These are phyloP conservation scores for Stenodera caucasica DNA, from an alignment of 2,888 invertebrate genomes.

Conservation along the genomic window DNA sequence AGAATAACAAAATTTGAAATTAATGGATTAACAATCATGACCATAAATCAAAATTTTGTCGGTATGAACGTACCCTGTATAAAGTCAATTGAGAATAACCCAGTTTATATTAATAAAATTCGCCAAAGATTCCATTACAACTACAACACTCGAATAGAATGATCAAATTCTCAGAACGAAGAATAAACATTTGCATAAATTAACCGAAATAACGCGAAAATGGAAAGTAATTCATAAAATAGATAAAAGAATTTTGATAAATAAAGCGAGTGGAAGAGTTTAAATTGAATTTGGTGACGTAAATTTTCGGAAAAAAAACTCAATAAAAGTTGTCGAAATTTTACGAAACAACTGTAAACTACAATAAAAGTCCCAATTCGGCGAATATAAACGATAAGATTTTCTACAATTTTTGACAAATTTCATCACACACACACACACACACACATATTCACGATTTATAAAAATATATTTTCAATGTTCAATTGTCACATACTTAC, in stretches of 20 bases:
- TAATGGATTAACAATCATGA: constrained; percentile 1
- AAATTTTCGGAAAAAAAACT: not conserved
- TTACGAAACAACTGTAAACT: not conserved
- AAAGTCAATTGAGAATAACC: constrained; percentile 1
- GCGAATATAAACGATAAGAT: not conserved
- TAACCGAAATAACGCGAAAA: not conserved
- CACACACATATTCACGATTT: too few species aligned
- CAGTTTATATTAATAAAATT: not conserved
- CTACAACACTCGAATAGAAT: not conserved
- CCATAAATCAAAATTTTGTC: constrained; percentile 6
- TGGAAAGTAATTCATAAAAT: not conserved
- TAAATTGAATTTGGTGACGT: not conserved
- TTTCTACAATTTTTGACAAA: too few species aligned
- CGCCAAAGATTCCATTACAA: not conserved
- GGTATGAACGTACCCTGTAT: not conserved
- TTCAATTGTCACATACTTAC: too few species aligned
- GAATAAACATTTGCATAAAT: not conserved
- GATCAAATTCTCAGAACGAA: too few species aligned
- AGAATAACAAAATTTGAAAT: constrained; percentile 2
- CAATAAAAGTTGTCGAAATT: constrained; percentile 1
- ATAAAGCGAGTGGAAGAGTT: too few species aligned
- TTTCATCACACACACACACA: too few species aligned
- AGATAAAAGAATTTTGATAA: too few species aligned
- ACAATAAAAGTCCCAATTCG: not conserved
- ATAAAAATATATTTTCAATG: too few species aligned